phyloP scores from a whole-genome alignment of 2,113 vertebrate genomes.

The Pimephales promelas region DNA sequence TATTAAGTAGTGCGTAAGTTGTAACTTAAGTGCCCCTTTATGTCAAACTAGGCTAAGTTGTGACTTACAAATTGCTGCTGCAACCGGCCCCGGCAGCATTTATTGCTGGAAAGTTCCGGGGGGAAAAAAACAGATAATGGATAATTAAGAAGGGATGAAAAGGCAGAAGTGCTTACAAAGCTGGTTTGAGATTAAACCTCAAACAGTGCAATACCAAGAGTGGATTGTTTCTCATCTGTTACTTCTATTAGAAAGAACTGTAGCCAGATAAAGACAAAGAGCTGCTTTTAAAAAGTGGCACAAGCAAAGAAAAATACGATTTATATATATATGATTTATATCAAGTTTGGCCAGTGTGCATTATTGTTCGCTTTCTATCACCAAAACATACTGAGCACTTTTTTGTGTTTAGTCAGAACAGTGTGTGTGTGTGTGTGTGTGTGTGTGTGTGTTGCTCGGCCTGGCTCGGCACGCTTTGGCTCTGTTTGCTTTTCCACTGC shows the following conservation, averaged over 20 bases:
- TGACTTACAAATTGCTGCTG: too few relatives aligned
- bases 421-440: too few relatives aligned
- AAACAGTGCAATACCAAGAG: not conserved
- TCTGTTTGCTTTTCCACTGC: too few relatives aligned
- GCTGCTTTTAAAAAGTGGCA: not conserved
- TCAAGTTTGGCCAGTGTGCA: not conserved
- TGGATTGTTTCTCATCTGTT: conserved; percentile 18
- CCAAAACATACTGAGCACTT: not conserved
- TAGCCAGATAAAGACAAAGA: not conserved
- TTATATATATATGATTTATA: not conserved
- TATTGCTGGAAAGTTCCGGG: not conserved
- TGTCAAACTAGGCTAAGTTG: too few relatives aligned
- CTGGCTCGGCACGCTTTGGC: too few relatives aligned
- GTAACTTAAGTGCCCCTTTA: too few relatives aligned
- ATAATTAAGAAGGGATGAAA: not conserved
- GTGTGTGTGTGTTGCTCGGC: too few relatives aligned
- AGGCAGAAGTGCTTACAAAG: not conserved
- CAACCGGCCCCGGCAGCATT: not conserved
- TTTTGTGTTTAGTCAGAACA: not conserved
- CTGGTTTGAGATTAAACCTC: not conserved
- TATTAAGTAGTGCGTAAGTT: too few relatives aligned
- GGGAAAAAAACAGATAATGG: not conserved
- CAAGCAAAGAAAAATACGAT: not conserved
- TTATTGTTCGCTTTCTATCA: not conserved
- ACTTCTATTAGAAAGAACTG: not conserved